These are phyloP conservation scores for Edolisoma coerulescens DNA, from an alignment of 2,113 vertebrate genomes.

Conservation along the genomic window DNA sequence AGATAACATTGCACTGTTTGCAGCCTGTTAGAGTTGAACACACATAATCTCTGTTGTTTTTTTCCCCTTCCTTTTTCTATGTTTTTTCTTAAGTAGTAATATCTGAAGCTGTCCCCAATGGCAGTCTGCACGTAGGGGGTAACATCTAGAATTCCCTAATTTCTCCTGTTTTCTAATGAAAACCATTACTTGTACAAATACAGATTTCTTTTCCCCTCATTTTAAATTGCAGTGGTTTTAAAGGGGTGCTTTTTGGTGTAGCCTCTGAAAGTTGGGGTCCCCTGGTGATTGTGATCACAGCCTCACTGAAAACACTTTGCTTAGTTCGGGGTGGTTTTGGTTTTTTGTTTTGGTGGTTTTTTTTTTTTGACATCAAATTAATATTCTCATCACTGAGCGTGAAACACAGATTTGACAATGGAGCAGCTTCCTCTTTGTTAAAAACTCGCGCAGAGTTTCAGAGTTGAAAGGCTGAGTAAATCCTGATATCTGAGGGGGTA, in stretches of 20 bases:
- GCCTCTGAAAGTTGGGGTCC: constrained; percentile 24
- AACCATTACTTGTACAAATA: neutral
- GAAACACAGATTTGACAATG: constrained; percentile 53
- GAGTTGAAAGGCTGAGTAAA: constrained; percentile 72
- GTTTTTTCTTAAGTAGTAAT: neutral
- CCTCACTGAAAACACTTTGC: neutral
- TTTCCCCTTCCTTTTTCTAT: neutral
- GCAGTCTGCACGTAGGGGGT: neutral
- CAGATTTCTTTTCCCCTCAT: neutral
- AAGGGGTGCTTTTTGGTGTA: constrained; percentile 13
- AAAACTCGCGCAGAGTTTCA: constrained; percentile 54
- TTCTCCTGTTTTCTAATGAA: constrained; percentile 29
- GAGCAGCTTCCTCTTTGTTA: constrained; percentile 62
- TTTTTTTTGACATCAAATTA: constrained; percentile 60
- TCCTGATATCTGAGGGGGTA: constrained; percentile 62
- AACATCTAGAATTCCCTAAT: constrained; percentile 36
- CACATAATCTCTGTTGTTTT: neutral
- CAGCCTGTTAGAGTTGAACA: constrained; percentile 5
- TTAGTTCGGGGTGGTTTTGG: neutral
- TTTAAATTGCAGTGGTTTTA: neutral
- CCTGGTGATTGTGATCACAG: constrained; percentile 29
- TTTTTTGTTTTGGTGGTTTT: too few species aligned
- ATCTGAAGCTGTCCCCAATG: constrained; percentile 35
- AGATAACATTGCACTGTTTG: neutral
- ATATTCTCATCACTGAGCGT: constrained; percentile 61